Percentiles rank a stretch among this genome's conserved stretches.
These are phyloP conservation scores for Nycteola revayana DNA, from an alignment of 2,888 invertebrate genomes.

Conservation along the genomic window DNA sequence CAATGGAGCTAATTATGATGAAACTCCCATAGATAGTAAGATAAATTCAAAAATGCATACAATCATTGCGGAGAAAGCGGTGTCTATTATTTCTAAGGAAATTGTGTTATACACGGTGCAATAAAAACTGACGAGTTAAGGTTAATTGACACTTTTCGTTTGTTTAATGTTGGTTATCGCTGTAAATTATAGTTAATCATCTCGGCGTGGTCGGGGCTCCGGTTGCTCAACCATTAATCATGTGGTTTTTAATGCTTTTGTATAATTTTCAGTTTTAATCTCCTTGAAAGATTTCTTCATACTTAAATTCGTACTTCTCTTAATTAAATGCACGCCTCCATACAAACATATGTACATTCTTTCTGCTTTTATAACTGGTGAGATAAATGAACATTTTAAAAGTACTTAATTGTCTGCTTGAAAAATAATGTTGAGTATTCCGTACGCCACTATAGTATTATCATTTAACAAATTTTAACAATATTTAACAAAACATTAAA, in stretches of 20 bases:
- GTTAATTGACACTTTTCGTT: conserved; percentile 37
- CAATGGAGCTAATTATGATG: conserved; percentile 30
- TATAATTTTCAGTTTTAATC: conserved; percentile 24
- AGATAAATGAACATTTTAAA: too few species aligned
- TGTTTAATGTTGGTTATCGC: conserved; percentile 30
- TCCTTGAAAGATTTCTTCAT: conserved; percentile 21
- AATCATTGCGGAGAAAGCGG: conserved; percentile 25
- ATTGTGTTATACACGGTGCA: too few species aligned
- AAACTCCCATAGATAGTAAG: conserved; percentile 32
- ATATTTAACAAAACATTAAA: too few species aligned
- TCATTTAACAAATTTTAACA: too few species aligned
- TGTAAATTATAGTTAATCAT: conserved; percentile 27
- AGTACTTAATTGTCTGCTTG: too few species aligned
- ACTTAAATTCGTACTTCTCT: conserved; percentile 7
- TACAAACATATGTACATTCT: too few species aligned
- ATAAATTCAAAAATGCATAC: conserved; percentile 28
- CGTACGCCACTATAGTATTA: too few species aligned
- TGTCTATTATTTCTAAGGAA: too few species aligned
- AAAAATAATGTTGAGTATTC: too few species aligned
- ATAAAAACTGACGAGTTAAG: conserved; percentile 26
- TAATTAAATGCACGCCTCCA: conserved; percentile 7
- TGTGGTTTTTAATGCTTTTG: conserved; percentile 24
- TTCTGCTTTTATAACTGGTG: too few species aligned
- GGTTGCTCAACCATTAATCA: conserved; percentile 24
- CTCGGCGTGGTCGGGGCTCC: conserved; percentile 12